These are phyloP conservation scores for Oryzias celebensis DNA, from an alignment of 2,113 vertebrate genomes.

Conservation along the genomic window DNA sequence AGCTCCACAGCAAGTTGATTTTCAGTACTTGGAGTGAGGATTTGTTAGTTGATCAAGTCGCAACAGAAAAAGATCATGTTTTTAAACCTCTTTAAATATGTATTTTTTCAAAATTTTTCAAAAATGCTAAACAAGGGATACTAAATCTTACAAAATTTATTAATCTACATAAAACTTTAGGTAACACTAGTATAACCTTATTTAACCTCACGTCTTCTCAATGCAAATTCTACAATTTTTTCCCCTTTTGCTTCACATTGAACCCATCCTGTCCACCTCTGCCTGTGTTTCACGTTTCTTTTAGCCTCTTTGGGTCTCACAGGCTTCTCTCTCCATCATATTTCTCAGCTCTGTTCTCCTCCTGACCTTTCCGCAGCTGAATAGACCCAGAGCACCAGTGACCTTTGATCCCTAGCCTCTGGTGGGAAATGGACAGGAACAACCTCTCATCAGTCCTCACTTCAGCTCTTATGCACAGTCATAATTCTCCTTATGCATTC, in stretches of 20 bases:
- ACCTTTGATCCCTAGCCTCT: conserved; percentile 50
- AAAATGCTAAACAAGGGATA: too few species aligned
- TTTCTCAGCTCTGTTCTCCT: conserved; percentile 1
- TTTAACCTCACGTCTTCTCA: neutral
- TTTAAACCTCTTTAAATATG: neutral
- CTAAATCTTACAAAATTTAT: too few species aligned
- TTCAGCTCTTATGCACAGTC: conserved; percentile 22
- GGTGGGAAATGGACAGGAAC: conserved; percentile 34
- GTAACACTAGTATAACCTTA: neutral
- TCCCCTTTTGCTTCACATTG: neutral
- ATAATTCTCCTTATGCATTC: neutral
- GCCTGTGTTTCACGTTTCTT: neutral
- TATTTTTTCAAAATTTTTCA: neutral
- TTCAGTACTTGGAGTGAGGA: neutral
- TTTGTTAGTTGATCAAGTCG: neutral
- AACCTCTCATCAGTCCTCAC: conserved; percentile 36
- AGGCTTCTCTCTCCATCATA: conserved; percentile 16
- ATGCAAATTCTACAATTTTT: neutral
- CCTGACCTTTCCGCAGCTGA: conserved; percentile 1
- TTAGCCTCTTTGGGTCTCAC: neutral
- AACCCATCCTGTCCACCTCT: neutral
- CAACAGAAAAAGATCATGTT: neutral
- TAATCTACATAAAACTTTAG: too few species aligned
- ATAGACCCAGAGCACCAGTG: conserved; percentile 23
- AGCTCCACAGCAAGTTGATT: neutral